Evolutionary conservation across 1,140 invertebrate species (phyloP).

Genomic region (Polyergus mexicanus): DNA sequence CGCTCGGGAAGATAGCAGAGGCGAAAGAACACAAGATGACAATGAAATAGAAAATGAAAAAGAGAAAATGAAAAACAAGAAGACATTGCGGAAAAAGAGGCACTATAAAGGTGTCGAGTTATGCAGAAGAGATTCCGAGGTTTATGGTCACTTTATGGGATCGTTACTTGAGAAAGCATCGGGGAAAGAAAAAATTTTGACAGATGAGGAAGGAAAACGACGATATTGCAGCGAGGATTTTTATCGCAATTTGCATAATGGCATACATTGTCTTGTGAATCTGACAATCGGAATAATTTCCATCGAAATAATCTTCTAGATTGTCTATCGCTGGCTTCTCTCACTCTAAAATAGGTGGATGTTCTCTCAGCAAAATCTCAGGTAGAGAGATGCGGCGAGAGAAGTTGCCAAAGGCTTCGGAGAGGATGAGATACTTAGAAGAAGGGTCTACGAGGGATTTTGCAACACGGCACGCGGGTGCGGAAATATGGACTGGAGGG

Average conservation of each 20-base stretch:
- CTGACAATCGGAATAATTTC: not conserved
- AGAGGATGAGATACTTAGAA: slow-evolving; percentile 55
- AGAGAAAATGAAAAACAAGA: not conserved
- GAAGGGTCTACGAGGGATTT: slow-evolving; percentile 66
- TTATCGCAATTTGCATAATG: not conserved
- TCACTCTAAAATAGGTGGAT: not conserved
- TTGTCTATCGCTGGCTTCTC: slow-evolving; percentile 36
- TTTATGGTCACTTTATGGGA: slow-evolving; percentile 56
- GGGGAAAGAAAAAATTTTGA: not conserved
- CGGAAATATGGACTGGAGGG: slow-evolving; percentile 43
- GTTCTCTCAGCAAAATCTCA: slow-evolving; percentile 37
- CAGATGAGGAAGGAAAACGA: not conserved
- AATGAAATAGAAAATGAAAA: not conserved
- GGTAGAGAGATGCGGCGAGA: slow-evolving; percentile 19
- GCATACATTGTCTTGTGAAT: slow-evolving; percentile 48
- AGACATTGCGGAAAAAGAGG: not conserved
- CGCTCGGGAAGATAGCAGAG: not conserved
- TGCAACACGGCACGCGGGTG: slow-evolving; percentile 42
- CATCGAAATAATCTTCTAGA: slow-evolving; percentile 33
- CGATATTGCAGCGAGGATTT: not conserved
- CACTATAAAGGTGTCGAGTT: slow-evolving; percentile 52
- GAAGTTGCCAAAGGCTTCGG: slow-evolving; percentile 4
- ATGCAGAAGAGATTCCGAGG: not conserved
- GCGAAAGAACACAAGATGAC: not conserved
- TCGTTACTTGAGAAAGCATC: not conserved